Evolutionary conservation across 2,888 invertebrate species (phyloP).

Genomic region (Hartigia nigra): DNA sequence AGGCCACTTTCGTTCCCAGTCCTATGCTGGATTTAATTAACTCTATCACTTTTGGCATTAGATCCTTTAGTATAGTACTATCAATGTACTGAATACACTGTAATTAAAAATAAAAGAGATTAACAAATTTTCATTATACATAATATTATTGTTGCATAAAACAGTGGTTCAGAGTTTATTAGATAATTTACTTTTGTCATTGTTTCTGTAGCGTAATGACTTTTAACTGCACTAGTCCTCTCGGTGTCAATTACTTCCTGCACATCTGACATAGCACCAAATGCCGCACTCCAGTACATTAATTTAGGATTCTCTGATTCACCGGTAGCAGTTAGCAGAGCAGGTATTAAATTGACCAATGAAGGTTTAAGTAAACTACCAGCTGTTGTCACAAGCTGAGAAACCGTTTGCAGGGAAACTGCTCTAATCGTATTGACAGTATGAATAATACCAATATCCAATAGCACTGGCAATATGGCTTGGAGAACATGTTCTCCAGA

Average conservation of each 20-base stretch:
- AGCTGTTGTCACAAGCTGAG: slow-evolving; percentile 86
- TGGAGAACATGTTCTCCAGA: slow-evolving; percentile 78
- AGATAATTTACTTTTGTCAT: slow-evolving; percentile 75
- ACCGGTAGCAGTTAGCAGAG: slow-evolving; percentile 86
- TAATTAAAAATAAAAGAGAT: slow-evolving; percentile 29
- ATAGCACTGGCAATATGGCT: slow-evolving; percentile 82
- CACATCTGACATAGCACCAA: slow-evolving; percentile 75
- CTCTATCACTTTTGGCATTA: slow-evolving; percentile 85
- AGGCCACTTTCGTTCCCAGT: slow-evolving; percentile 85
- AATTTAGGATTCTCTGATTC: slow-evolving; percentile 84
- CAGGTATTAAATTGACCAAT: slow-evolving; percentile 82
- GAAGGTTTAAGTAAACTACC: slow-evolving; percentile 84
- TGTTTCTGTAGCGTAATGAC: slow-evolving; percentile 89
- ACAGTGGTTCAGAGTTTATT: neutral
- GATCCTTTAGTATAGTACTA: slow-evolving; percentile 79
- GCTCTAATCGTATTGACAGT: slow-evolving; percentile 82
- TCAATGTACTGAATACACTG: slow-evolving; percentile 80
- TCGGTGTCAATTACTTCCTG: slow-evolving; percentile 84
- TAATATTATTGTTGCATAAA: neutral
- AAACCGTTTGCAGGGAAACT: slow-evolving; percentile 86
- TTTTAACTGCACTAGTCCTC: slow-evolving; percentile 83
- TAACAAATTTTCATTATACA: neutral
- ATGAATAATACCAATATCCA: slow-evolving; percentile 84
- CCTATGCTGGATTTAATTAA: slow-evolving; percentile 83
- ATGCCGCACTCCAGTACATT: slow-evolving; percentile 81